phyloP scores from a whole-genome alignment of 1,140 invertebrate genomes.

The Pogonognathellus flavescens region DNA sequence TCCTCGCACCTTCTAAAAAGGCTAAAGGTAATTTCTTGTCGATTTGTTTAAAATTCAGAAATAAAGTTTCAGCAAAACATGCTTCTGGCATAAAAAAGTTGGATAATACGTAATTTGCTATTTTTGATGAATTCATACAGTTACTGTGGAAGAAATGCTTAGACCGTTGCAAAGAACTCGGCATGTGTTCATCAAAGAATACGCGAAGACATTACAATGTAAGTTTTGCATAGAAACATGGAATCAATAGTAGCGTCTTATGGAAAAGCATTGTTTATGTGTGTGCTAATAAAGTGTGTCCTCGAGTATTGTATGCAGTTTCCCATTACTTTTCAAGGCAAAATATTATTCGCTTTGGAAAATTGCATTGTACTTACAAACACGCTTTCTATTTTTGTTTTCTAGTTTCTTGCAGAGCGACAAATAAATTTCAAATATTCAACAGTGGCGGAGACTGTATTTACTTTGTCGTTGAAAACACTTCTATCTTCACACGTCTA shows the following conservation, averaged over 20 bases:
- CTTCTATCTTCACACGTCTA: constrained; percentile 42
- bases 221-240: neutral
- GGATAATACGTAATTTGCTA: neutral
- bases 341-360: too few relatives aligned
- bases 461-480: constrained; percentile 51
- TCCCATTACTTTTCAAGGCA: too few relatives aligned
- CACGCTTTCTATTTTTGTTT: neutral
- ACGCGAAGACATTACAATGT: constrained; percentile 56
- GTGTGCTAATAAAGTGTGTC: too few relatives aligned
- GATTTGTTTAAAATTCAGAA: neutral
- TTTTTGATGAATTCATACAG: neutral
- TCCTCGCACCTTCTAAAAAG: constrained; percentile 2
- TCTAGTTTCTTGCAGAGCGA: constrained; percentile 38
- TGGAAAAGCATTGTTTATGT: too few relatives aligned
- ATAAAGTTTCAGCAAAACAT: too few relatives aligned
- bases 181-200: constrained; percentile 55
- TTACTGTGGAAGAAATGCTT: constrained; percentile 15
- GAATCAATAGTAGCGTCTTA: too few relatives aligned
- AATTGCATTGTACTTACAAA: too few relatives aligned
- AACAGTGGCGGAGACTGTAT: constrained; percentile 57
- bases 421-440: constrained; percentile 59
- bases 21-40: neutral
- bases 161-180: constrained; percentile 45
- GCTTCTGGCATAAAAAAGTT: too few relatives aligned
- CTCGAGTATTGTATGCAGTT: too few relatives aligned